Evolutionary conservation across 2,797 vertebrate species (phyloP).

Genomic region (Aeoliscus strigatus): DNA sequence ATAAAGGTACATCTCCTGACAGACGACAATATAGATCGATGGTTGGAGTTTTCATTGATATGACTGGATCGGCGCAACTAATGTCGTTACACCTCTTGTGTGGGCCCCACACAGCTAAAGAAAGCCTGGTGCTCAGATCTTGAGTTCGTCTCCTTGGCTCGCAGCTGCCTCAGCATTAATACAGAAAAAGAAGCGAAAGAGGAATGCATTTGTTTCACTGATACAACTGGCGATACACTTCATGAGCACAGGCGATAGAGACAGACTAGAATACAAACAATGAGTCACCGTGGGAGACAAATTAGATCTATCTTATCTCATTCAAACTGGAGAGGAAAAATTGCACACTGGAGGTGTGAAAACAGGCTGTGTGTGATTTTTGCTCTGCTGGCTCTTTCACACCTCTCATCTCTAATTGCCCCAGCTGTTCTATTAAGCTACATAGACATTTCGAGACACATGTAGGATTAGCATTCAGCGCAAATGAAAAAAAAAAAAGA

Average conservation of each 20-base stretch:
- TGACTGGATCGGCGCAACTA: too few relatives aligned
- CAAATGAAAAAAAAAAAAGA: too few relatives aligned
- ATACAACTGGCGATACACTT: constrained; percentile 27
- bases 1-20: too few relatives aligned
- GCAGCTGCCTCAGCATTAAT: not conserved
- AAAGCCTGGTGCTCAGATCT: too few relatives aligned
- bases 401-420: constrained; percentile 21
- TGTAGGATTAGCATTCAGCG: constrained; percentile 6
- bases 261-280: not conserved
- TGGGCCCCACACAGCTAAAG: too few relatives aligned
- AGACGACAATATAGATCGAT: too few relatives aligned
- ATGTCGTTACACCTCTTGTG: too few relatives aligned
- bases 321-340: constrained; percentile 7
- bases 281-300: constrained; percentile 9
- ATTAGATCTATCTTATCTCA: constrained; percentile 8
- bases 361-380: too few relatives aligned
- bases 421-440: constrained; percentile 7
- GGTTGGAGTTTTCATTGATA: too few relatives aligned
- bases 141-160: too few relatives aligned
- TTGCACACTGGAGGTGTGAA: too few relatives aligned
- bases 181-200: not conserved
- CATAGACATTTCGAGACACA: constrained; percentile 2
- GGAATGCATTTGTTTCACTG: constrained; percentile 27
- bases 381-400: constrained; percentile 8
- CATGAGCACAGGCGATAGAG: constrained; percentile 10